Evolutionary conservation across 35 echinoderm and acorn worm species (phyloP).

Genomic region (Ophioderma brevispina): DNA sequence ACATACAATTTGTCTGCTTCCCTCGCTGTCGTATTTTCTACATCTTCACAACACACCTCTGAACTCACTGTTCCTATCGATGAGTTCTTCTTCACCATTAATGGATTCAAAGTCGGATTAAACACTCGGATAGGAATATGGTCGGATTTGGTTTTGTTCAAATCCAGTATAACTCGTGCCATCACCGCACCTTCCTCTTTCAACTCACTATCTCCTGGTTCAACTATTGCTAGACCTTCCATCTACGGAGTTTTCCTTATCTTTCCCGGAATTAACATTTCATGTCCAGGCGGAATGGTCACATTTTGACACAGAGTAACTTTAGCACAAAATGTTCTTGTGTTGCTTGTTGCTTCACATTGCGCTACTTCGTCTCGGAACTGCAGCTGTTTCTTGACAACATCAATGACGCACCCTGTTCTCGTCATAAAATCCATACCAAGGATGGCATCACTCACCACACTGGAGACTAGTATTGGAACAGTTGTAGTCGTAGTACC

Average conservation of each 20-base stretch:
- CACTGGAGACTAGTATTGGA: neutral
- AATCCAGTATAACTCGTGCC: too few species aligned
- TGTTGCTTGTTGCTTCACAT: neutral
- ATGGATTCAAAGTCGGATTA: too few species aligned
- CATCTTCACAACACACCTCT: too few species aligned
- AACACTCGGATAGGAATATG: too few species aligned
- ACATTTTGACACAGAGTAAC: neutral
- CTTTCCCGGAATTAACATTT: slow-evolving; percentile 6
- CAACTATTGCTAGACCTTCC: too few species aligned
- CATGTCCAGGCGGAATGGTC: slow-evolving; percentile 24
- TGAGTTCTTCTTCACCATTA: too few species aligned
- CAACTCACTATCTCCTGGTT: too few species aligned
- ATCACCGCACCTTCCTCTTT: too few species aligned
- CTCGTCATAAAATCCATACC: slow-evolving; percentile 6
- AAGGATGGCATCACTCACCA: neutral
- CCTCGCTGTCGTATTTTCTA: too few species aligned
- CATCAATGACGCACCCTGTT: slow-evolving; percentile 8
- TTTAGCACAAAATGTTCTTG: neutral
- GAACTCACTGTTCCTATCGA: too few species aligned
- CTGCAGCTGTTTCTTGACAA: neutral
- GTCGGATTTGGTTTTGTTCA: too few species aligned
- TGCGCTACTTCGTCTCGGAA: neutral
- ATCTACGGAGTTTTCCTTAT: neutral
- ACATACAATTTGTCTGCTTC: too few species aligned
- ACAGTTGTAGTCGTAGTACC: neutral